Base-by-base conservation (phyloP, 2,797 vertebrate genomes). In the Tympanoctomys barrerae region DNA sequence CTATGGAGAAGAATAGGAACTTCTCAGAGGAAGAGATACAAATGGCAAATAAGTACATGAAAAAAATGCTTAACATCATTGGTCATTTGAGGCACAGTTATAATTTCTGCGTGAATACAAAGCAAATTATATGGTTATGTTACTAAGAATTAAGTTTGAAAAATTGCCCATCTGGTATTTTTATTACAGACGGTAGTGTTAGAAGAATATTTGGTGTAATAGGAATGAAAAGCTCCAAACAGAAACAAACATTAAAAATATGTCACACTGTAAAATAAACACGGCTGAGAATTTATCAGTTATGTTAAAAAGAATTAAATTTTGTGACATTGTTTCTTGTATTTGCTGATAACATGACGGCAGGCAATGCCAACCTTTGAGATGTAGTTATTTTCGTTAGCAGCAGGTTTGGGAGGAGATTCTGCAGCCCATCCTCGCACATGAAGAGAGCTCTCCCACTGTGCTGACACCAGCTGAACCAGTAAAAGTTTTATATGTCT, bases 181-280 rank as follows among this genome's bases (percentile, higher is more conserved):
- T 91, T 93, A 90, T 94, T 94, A 70, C 39, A 94, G 57, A 46
- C 81, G 10, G 19, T 78, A 22, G 31, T 70, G 90, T 92, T 92
- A 62, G 73, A 61, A 95, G 91, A 83, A 73, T 22, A 5, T 61
- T 86, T 5, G 49, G 85, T 46, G 18, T 39, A 80, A 73, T 90
- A 89, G 19, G 94, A 95, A 39, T 83, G 75, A 87, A 33, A 66
- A 95, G 8, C 66, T 26, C 26, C 88, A 39, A 85, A 84, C 11
- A 70, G 59, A 87, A 96, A 46, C 26, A 87, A 80, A 5, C 12
- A 46, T 36, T 82, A 26, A 73, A 96, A 93, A 57, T 81, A 6
- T 66, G 28, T 64, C 36, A 90, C 36, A 66, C n/a, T 86, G 7
- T 16, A 92, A 73, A 77, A 77, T 77, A 49, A 33, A 59, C 42